phyloP scores from a whole-genome alignment of 2,888 invertebrate genomes.

The Cryptops parisi region DNA sequence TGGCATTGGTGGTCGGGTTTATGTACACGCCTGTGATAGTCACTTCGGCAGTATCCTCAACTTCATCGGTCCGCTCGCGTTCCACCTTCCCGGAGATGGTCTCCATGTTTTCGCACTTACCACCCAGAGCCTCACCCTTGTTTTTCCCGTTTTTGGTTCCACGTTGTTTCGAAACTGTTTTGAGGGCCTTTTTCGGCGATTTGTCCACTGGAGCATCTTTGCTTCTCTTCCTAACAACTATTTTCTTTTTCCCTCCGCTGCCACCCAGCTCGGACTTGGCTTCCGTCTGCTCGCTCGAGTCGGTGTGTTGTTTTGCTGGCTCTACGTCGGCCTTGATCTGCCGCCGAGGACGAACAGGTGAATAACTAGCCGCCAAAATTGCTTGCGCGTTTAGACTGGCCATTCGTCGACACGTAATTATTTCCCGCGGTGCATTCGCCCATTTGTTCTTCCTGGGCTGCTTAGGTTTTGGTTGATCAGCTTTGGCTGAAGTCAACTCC shows the following conservation, averaged over 20 bases:
- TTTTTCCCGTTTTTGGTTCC: neutral
- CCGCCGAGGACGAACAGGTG: slow-evolving; percentile 19
- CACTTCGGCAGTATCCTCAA: slow-evolving; percentile 18
- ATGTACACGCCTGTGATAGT: slow-evolving; percentile 19
- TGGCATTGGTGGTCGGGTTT: slow-evolving; percentile 17
- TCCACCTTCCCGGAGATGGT: neutral
- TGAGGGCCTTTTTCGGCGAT: neutral
- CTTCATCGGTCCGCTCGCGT: slow-evolving; percentile 11
- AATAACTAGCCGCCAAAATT: slow-evolving; percentile 71
- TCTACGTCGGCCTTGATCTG: slow-evolving; percentile 31
- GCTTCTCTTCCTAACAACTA: neutral
- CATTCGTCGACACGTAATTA: slow-evolving; percentile 67
- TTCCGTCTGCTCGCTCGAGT: slow-evolving; percentile 34
- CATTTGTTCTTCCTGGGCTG: neutral
- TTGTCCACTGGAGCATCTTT: neutral
- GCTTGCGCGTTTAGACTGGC: slow-evolving; percentile 82
- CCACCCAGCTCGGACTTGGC: slow-evolving; percentile 21
- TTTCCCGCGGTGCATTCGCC: neutral
- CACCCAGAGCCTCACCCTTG: neutral
- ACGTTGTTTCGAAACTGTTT: too few species aligned
- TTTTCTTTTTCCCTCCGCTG: neutral
- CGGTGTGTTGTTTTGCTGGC: slow-evolving; percentile 36
- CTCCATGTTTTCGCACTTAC: neutral
- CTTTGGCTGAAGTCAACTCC: neutral
- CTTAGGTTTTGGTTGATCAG: neutral